These are phyloP conservation scores for Drosophila macrospina DNA, from an alignment of 2,888 invertebrate genomes.

Conservation along the genomic window DNA sequence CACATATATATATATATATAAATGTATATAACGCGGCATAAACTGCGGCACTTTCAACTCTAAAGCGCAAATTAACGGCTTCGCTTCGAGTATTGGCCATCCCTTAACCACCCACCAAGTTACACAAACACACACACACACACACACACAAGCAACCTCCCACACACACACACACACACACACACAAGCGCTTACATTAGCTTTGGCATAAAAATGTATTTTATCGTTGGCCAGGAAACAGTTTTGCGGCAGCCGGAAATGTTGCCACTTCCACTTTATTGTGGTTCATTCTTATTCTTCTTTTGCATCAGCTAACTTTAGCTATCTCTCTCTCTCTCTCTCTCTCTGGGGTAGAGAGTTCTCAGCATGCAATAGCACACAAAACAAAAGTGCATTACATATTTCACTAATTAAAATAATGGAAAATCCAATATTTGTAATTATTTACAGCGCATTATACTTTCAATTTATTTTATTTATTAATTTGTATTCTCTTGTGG, in stretches of 20 bases:
- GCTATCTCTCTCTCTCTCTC: slow-evolving; percentile 16
- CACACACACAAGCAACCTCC: not conserved
- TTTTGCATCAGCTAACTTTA: slow-evolving; percentile 34
- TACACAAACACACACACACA: slow-evolving; percentile 5
- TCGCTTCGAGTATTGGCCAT: slow-evolving; percentile 45
- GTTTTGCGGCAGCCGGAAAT: slow-evolving; percentile 81
- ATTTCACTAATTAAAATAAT: slow-evolving; percentile 79
- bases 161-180: slow-evolving; percentile 4
- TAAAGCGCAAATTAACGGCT: slow-evolving; percentile 75
- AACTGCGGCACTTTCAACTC: slow-evolving; percentile 51
- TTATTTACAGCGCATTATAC: slow-evolving; percentile 51
- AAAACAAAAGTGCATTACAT: slow-evolving; percentile 69
- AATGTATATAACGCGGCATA: slow-evolving; percentile 26
- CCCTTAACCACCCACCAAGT: slow-evolving; percentile 28
- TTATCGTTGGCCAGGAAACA: slow-evolving; percentile 81
- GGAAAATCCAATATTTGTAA: slow-evolving; percentile 68
- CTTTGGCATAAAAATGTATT: slow-evolving; percentile 78
- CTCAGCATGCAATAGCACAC: slow-evolving; percentile 40
- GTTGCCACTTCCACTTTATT: slow-evolving; percentile 73
- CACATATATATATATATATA: slow-evolving; percentile 5
- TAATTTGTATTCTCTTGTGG: slow-evolving; percentile 9
- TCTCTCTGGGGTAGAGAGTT: slow-evolving; percentile 28
- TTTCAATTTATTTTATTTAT: slow-evolving; percentile 14
- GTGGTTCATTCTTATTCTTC: slow-evolving; percentile 49
- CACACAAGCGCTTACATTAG: slow-evolving; percentile 49